Evolutionary conservation across 1,140 invertebrate species (phyloP), one percentile per base, ranked within the genome.

Genomic region (Aphis craccivora): DNA sequence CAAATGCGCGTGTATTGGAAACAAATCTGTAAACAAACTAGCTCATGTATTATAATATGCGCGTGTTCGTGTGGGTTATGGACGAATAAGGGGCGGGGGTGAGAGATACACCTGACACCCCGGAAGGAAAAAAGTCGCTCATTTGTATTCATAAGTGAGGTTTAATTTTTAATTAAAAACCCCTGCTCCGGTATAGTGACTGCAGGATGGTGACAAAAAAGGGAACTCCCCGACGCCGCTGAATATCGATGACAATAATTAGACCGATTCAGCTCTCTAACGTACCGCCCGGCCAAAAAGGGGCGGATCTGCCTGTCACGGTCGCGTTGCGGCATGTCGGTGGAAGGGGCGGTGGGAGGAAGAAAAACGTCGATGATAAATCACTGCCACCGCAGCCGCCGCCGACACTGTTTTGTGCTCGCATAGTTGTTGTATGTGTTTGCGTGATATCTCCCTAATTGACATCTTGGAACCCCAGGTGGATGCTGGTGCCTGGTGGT

Each of bases 321-420:
- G 45, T 48, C 76, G 9, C 8, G 37, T n/a, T 8, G 30, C 0
- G 30, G 30, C 51, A 6, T 30, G 55, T 45, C 30, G 60, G 30
- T 55, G 55, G 14, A 5, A 4, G 30, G 60, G 9, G 30, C 2
- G 30, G 9, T 11, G 0, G 35, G 88, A 11, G 48, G 45, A 81
- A 83, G 91, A 84, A 92, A 84, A 92, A 84, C n/a, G 91, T 92
- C 91, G 76, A 92, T 86, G 91, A 93, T 93, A 93, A 93, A 93
- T 93, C 81, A 93, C 48, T 55, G 91, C 76, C 53, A 91, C 60
- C 55, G 60, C n/a, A 9, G 90, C 55, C 30, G 20, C 40, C 18
- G 43, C 45, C n/a, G 81, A n/a, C 60, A 67, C 60, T n/a, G 60
- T 67, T 67, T 40, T 22, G 76, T 25, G 83, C 40, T 43, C 60